phyloP scores from a whole-genome alignment of 2,888 invertebrate genomes.

The Exephanes ischioxanthus region DNA sequence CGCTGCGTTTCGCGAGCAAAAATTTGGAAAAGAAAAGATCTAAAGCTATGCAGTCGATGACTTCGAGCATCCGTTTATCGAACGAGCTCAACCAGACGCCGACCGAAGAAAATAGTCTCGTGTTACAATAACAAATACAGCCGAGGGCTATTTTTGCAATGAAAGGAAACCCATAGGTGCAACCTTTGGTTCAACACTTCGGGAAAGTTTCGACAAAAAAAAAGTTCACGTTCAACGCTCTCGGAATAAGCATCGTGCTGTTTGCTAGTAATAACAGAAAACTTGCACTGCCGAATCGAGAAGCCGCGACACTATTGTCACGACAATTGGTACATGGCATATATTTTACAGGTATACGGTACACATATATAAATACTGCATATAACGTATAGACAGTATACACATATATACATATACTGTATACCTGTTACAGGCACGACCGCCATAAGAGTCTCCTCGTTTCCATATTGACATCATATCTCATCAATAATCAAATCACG shows the following conservation, averaged over 20 bases:
- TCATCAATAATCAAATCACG: not conserved
- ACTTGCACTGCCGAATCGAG: too few relatives aligned
- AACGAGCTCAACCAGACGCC: not conserved
- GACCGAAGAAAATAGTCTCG: not conserved
- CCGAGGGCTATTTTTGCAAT: not conserved
- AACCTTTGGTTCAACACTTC: not conserved
- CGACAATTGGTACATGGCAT: not conserved
- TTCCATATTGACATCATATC: conserved; percentile 1
- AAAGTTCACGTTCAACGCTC: not conserved
- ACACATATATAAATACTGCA: not conserved
- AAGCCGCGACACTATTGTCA: not conserved
- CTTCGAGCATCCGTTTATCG: not conserved
- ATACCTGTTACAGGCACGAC: not conserved
- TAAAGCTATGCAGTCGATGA: not conserved
- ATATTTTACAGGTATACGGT: too few relatives aligned
- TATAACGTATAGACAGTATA: too few relatives aligned
- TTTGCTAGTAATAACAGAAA: too few relatives aligned
- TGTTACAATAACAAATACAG: not conserved
- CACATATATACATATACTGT: too few relatives aligned
- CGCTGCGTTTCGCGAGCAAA: too few relatives aligned
- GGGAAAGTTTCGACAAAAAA: not conserved
- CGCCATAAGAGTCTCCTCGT: not conserved
- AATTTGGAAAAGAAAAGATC: too few relatives aligned
- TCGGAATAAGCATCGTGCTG: not conserved
- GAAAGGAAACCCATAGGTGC: not conserved